phyloP scores from a whole-genome alignment of 2,888 invertebrate genomes.

The Drosophila mimetica region DNA sequence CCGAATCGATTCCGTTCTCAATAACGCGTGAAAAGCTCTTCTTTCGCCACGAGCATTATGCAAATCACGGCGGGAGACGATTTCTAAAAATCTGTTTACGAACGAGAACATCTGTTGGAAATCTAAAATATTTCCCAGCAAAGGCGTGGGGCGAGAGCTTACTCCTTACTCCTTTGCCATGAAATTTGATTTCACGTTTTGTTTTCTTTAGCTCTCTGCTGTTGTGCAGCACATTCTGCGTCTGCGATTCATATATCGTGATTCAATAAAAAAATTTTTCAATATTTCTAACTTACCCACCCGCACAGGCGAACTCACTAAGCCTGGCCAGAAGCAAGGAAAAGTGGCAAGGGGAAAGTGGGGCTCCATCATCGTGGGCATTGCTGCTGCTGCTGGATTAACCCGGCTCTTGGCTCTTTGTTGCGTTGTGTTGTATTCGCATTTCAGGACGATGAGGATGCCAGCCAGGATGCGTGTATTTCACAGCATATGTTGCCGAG shows the following conservation, averaged over 20 bases:
- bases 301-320: constrained; percentile 14
- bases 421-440: constrained; percentile 15
- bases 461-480: constrained; percentile 49
- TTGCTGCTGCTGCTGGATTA: constrained; percentile 54
- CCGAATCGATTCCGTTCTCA: constrained; percentile 34
- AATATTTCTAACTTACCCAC: constrained; percentile 69
- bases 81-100: constrained; percentile 66
- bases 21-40: constrained; percentile 45
- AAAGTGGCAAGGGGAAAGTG: neutral
- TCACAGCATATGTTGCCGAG: constrained; percentile 45
- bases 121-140: constrained; percentile 60
- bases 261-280: constrained; percentile 67
- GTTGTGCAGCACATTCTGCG: constrained; percentile 33
- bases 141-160: constrained; percentile 5
- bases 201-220: constrained; percentile 39
- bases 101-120: constrained; percentile 69
- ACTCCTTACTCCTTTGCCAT: constrained; percentile 36
- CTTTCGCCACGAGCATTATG: constrained; percentile 58
- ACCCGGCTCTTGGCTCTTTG: constrained; percentile 41
- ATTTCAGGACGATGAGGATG: constrained; percentile 11
- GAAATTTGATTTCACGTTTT: constrained; percentile 68
- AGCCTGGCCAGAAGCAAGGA: constrained; percentile 32
- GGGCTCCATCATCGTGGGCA: constrained; percentile 22
- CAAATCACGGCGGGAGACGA: constrained; percentile 67
- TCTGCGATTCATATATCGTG: constrained; percentile 59